Evolutionary conservation across 2,888 invertebrate genomes (phyloP), one percentile per base, ranked within the genome.

Genomic region (Ariolimax columbianus): DNA sequence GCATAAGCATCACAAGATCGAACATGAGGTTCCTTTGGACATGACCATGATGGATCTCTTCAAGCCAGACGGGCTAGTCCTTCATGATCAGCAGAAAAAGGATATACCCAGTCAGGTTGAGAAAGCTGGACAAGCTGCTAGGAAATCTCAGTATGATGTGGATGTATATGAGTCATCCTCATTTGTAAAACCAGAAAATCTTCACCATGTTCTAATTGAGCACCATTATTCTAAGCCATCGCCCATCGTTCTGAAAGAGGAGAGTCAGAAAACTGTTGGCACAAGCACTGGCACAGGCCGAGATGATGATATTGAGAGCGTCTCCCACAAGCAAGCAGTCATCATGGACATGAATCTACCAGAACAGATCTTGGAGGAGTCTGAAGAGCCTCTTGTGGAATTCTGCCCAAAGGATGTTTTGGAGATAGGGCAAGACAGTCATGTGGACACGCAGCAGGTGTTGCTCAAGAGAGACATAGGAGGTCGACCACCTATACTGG

Each of bases 141-240:
- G 6, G 6, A 63, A 75, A 30, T 75, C 82, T 43, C 82, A 82
- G 75, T 55, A 72, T 47, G 3, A 36, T 0, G 6, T 30, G 30
- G 66, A 70, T 38, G 70, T 30, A 4, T 47, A 36, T 97, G 91
- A 96, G 97, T 93, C 95, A 98, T 81, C 77, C 23, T 77, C 77
- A 1, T 78, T 26, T 63, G 43, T 80, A 30, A 79, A 73, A 33
- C 79, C 84, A 33, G 70, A 84, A 11, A 59, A 84, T 40, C n/a
- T 80, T 9, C 85, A 79, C n/a, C 79, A 80, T 26, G 85, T 85
- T 19, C 33, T 85, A 38, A 66, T 85, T n/a, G 85, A 85, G 51
- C 85, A 85, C 66, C 80, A 81, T 36, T 85, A 85, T 40, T 85
- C 85, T 0, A 85, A 85, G 38, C 63, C 85, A 0, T 75, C 80